Percentiles rank a stretch among this genome's conserved stretches.
Conservation (phyloP, 2,113 vertebrate genomes). For the Pygathrix nemaeus region DNA sequence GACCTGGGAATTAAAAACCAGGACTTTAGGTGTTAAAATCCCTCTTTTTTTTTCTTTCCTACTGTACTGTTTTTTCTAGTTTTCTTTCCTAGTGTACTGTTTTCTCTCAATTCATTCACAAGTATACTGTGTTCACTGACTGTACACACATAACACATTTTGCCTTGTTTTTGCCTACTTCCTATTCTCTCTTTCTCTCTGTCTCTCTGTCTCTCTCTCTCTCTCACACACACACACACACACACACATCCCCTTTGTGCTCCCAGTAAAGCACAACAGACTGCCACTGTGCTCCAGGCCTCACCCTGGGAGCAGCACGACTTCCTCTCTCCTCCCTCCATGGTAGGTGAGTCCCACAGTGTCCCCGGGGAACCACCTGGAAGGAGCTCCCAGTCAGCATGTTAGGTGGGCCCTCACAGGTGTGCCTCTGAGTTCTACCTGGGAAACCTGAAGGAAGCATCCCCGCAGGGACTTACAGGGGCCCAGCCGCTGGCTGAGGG, state of each 20-base stretch:
- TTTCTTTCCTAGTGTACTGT: not conserved
- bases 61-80: not conserved
- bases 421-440: not conserved
- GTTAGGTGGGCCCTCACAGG: not conserved
- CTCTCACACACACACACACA: not conserved
- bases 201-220: not conserved
- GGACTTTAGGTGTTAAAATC: not conserved
- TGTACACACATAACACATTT: not conserved
- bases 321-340: not conserved
- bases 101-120: slow-evolving; percentile 29
- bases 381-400: not conserved
- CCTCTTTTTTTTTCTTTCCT: not conserved
- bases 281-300: not conserved
- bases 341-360: not conserved
- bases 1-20: not conserved
- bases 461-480: no score
- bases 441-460: not conserved
- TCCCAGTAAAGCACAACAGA: not conserved
- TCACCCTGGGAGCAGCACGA: not conserved
- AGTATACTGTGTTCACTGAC: not conserved
- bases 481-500: not conserved
- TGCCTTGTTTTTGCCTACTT: not conserved
- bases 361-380: not conserved
- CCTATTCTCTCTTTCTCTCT: not conserved
- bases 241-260: not conserved